Evolutionary conservation across 35 echinoderm and acorn worm genomes (phyloP), one percentile per base, ranked within the genome.

Genomic region (Lytechinus variegatus): DNA sequence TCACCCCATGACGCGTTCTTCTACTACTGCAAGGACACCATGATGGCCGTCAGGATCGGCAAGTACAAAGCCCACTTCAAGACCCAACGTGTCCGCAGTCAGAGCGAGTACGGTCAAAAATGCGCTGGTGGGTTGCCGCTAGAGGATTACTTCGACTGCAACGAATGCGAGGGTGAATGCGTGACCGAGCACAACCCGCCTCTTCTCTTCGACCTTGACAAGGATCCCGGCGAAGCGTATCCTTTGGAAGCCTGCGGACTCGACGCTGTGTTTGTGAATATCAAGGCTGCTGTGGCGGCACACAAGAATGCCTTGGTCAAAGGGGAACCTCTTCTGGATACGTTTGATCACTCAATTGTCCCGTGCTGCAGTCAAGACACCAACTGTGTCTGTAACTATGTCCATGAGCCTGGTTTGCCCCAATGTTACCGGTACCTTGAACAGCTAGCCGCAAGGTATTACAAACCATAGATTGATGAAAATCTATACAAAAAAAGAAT

Each of bases 191-290:
- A 96, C 53, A 55, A 96, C 51, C 93, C 96, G 72, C 96, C 96
- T 10, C 28, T 96, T 2, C 54, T 96, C 52, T 96, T 28, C 52
- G 57, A 96, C 60, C 54, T 96, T 24, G 94, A 96, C 10, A 52
- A 58, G 55, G 96, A 96, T 89, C 96, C 96, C 13, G 94, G 96
- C 53, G 96, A 96, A 95, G 16, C 53, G 2, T 96, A 91, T 95
- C 94, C 96, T 19, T 54, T 96, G 11, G 44, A 72, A 52, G 4
- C 87, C 4, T 53, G 53, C 24, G 55, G 13, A 2, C 33, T 95
- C 29, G 56, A 54, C 11, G 94, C 54, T 54, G 55, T 95, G 9
- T 54, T 96, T 6, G 54, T 27, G 19, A 44, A 27, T 61, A 86
- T 95, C 44, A 86, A n/a, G 28, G 10, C 1, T 3, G 27, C 94